A percentile compares a stretch with the other conserved stretches of the same genome.
Conservation (phyloP, 1,140 invertebrate genomes). For the Copidosoma floridanum region DNA sequence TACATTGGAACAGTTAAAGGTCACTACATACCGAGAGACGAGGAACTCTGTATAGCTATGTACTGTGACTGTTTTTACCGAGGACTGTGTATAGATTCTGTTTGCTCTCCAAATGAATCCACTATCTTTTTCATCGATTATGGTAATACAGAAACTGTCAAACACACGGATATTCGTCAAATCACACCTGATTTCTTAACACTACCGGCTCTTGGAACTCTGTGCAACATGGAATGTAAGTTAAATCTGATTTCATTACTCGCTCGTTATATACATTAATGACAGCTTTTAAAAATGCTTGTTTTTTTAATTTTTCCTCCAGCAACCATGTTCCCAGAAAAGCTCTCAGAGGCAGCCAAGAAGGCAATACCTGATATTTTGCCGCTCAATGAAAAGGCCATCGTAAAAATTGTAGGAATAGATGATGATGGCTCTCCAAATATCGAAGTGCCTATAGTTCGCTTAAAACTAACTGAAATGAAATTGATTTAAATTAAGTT, state of each 20-base stretch:
- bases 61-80: slow-evolving; percentile 41
- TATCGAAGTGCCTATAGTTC: slow-evolving; percentile 37
- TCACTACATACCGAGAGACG: slow-evolving; percentile 45
- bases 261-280: background rate
- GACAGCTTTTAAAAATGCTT: slow-evolving; percentile 5
- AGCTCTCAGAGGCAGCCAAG: slow-evolving; percentile 19
- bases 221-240: slow-evolving; percentile 43
- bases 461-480: slow-evolving; percentile 25
- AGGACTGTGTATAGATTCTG: slow-evolving; percentile 34
- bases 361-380: slow-evolving; percentile 29
- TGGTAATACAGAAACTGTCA: slow-evolving; percentile 40
- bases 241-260: background rate
- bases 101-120: slow-evolving; percentile 8
- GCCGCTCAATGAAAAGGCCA: background rate
- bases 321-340: slow-evolving; percentile 36
- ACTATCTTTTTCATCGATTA: slow-evolving; percentile 45
- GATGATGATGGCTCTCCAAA: slow-evolving; percentile 11
- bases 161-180: slow-evolving; percentile 42
- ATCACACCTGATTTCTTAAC: slow-evolving; percentile 45
- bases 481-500: no score
- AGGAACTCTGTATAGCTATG: slow-evolving; percentile 47
- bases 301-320: slow-evolving; percentile 13
- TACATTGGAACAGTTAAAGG: slow-evolving; percentile 32
- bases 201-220: slow-evolving; percentile 28
- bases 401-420: slow-evolving; percentile 35